A percentile compares a stretch with the other conserved stretches of the same genome.
Conservation (phyloP, 2,113 vertebrate species). For the Misgurnus anguillicaudatus region DNA sequence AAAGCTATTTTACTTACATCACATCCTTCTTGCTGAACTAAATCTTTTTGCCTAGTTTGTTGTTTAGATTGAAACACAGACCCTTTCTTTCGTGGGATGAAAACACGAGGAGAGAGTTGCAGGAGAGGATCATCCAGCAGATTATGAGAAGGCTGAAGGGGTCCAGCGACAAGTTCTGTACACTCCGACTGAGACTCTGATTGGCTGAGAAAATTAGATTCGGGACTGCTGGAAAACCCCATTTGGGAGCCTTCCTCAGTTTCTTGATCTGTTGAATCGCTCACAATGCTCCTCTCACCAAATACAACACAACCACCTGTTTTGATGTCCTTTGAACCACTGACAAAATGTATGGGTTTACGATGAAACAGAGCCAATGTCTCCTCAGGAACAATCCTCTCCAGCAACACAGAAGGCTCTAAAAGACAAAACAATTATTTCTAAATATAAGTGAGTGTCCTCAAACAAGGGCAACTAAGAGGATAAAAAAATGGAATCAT, state of each 20-base stretch:
- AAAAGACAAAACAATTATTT: background rate
- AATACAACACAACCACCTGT: slow-evolving; percentile 44
- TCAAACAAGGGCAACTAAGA: background rate
- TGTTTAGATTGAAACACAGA: background rate
- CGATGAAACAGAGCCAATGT: background rate
- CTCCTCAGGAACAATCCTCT: slow-evolving; percentile 2
- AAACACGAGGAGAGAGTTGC: slow-evolving; percentile 56
- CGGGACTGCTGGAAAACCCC: slow-evolving; percentile 3
- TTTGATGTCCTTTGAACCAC: background rate
- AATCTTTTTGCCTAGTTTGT: slow-evolving; percentile 30
- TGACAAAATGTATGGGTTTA: background rate
- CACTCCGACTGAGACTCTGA: background rate
- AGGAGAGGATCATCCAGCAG: slow-evolving; percentile 63
- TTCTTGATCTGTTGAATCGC: slow-evolving; percentile 3
- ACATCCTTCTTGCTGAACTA: background rate
- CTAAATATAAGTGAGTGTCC: background rate
- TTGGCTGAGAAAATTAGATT: slow-evolving; percentile 8
- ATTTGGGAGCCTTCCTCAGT: slow-evolving; percentile 57
- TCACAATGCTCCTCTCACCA: slow-evolving; percentile 31
- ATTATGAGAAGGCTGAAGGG: background rate
- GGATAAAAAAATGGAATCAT: background rate
- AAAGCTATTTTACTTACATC: slow-evolving; percentile 57
- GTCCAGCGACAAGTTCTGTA: background rate
- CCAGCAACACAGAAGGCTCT: slow-evolving; percentile 37
- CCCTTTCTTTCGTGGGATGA: slow-evolving; percentile 63